Percentiles rank a stretch among this genome's conserved stretches.
phyloP scores from a whole-genome alignment of 2,113 vertebrate species.

The Oostethus manadensis region DNA sequence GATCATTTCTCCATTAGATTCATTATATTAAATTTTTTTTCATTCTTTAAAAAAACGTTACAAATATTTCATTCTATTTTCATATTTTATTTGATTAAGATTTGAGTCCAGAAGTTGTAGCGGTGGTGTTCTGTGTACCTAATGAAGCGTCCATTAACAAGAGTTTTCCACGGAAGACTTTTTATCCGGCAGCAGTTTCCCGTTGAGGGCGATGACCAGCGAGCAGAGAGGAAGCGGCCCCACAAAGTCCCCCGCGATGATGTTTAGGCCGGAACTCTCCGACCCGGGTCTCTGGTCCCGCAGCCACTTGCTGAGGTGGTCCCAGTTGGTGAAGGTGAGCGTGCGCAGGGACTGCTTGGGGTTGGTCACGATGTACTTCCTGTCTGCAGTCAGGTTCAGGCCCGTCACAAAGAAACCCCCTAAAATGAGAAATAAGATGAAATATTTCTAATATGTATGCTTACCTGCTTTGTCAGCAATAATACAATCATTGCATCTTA shows the following conservation, averaged over 20 bases:
- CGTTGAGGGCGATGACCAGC: slow-evolving; percentile 79
- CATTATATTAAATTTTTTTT: too few species aligned
- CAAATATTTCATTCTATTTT: too few species aligned
- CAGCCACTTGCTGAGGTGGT: slow-evolving; percentile 74
- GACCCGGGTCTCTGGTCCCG: slow-evolving; percentile 77
- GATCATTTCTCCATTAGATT: too few species aligned
- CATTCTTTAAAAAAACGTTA: too few species aligned
- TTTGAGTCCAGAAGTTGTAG: too few species aligned
- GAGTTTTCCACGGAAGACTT: not conserved
- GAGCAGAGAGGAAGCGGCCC: slow-evolving; percentile 71
- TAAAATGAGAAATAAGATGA: slow-evolving; percentile 48
- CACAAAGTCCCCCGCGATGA: slow-evolving; percentile 88
- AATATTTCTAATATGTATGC: not conserved
- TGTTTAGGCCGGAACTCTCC: slow-evolving; percentile 71
- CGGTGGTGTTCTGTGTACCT: too few species aligned
- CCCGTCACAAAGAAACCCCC: slow-evolving; percentile 83
- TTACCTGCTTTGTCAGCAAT: not conserved
- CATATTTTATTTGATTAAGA: too few species aligned
- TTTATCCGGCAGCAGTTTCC: slow-evolving; percentile 58
- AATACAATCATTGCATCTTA: too few species aligned
- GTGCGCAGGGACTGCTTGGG: slow-evolving; percentile 69
- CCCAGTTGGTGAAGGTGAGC: slow-evolving; percentile 74
- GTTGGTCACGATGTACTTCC: slow-evolving; percentile 69
- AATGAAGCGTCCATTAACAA: too few species aligned
- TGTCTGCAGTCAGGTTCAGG: slow-evolving; percentile 82